Evolutionary conservation across 2,113 vertebrate species (phyloP), one percentile per base, ranked within the genome.

Genomic region (Callipepla californica): DNA sequence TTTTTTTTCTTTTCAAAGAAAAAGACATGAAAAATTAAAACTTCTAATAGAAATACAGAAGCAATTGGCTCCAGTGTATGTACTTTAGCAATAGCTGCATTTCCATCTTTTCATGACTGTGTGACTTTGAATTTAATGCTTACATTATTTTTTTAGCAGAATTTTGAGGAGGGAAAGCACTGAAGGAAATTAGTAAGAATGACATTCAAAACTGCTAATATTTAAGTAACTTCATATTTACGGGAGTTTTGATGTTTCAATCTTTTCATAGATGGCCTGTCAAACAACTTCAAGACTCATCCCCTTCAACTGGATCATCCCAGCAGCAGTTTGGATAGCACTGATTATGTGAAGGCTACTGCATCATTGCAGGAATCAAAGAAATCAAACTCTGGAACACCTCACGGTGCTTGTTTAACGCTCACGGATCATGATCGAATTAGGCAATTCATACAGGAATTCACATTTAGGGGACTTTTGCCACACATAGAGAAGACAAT

Each of bases 401-500:
- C 93, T 93, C 99, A 98, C 58, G 99, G 99, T 79, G 97, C 98
- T 38, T 99, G 98, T 95, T 97, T 99, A 91, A 99, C 99, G 14
- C 98, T 99, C 40, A 99, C 98, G 11, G 99, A 99, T 97, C 99
- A 99, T 1, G 99, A 99, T 96, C 98, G 98, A 96, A 98, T 99
- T 96, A 97, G 99, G 42, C 99, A 99, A 86, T 99, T 99, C 92
- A 98, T 99, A 93, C 99, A 99, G 80, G 99, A 99, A 94, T 99
- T 99, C 95, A 99, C 99, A 7, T 99, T 99, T 96, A 98, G 99
- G 68, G 99, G 99, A 53, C 98, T 99, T 95, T 89, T 99, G 89
- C 99, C 99, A 7, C 99, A 99, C 93, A 98, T 99, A 57, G 99
- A 99, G 97, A 99, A 99, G 97, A 99, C 99, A 92, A 99, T 99